Evolutionary conservation across 2,113 vertebrate genomes (phyloP), one percentile per base, ranked within the genome.

Genomic region (Cacatua alba): DNA sequence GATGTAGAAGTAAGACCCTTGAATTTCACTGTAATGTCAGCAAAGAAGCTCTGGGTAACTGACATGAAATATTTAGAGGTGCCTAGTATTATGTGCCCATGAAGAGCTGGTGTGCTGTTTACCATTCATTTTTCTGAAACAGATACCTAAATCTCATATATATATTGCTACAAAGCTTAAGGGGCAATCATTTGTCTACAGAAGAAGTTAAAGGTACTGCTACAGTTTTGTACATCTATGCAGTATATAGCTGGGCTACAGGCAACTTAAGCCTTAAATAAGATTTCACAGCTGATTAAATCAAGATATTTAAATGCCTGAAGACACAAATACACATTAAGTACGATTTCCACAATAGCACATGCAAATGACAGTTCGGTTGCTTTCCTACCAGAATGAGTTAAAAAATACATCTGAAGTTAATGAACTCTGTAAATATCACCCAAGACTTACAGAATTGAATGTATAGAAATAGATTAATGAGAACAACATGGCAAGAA

Each of bases 311-410:
- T 88, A 84, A 69, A 43, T 15, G 44, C 2, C 7, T 25, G 46
- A 77, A 25, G 18, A n/a, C 49, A 4, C 11, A 68, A 21, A 46
- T 3, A 59, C 28, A 37, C 7, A 26, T 67, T 46, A 55, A 31
- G 17, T 60, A 43, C 16, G 43, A 41, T 59, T 76, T 52, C 28
- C 20, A 20, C 11, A n/a, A 18, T 5, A 51, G 12, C 13, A 13
- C 0, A 0, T 3, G 8, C 15, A 82, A 84, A 77, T 48, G 13
- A 49, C 5, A 33, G 4, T 23, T 89, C 25, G 60, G 5, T 43
- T 87, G 9, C 11, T 93, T 78, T 72, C 20, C 31, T 63, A 63
- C 7, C 11, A 69, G 33, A 82, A 76, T 18, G 17, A 43, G 29
- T 55, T 53, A 68, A 68, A 33, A 68, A 69, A n/a, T 59, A 19